Evolutionary conservation across 2,888 invertebrate genomes (phyloP).

Genomic region (Acanthococcus lagerstroemiae): DNA sequence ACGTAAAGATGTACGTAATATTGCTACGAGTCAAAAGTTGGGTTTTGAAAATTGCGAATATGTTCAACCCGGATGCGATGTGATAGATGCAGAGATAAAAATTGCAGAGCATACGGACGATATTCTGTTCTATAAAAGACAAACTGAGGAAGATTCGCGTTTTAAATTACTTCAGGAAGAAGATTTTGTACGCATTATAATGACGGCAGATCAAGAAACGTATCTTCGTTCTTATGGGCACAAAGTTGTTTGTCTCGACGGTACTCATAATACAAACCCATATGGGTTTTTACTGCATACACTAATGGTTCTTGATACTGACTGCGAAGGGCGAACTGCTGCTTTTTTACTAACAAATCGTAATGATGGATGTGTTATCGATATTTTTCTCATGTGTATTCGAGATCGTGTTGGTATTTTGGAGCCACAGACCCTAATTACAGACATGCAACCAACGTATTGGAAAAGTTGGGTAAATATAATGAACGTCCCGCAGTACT

Average conservation of each 20-base stretch:
- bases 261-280: conserved; percentile 4
- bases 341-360: conserved; percentile 23
- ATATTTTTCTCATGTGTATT: conserved; percentile 8
- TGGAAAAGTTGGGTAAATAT: conserved; percentile 1
- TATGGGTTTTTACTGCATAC: conserved; percentile 12
- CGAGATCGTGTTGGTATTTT: conserved; percentile 6
- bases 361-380: not conserved
- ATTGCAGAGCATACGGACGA: too few species aligned
- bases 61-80: too few species aligned
- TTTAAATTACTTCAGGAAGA: too few species aligned
- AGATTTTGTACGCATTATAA: conserved; percentile 18
- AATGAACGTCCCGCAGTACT: conserved; percentile 3
- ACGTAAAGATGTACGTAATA: too few species aligned
- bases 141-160: too few species aligned
- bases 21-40: too few species aligned
- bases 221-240: not conserved
- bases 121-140: too few species aligned
- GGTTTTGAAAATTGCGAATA: too few species aligned
- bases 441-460: conserved; percentile 1
- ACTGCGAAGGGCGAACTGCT: conserved; percentile 10
- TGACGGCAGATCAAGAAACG: conserved; percentile 11
- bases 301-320: conserved; percentile 6
- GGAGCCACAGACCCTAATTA: conserved; percentile 2
- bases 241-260: conserved; percentile 3
- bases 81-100: too few species aligned